Evolutionary conservation across 2,113 vertebrate genomes (phyloP).

Genomic region (Fregetta grallaria): DNA sequence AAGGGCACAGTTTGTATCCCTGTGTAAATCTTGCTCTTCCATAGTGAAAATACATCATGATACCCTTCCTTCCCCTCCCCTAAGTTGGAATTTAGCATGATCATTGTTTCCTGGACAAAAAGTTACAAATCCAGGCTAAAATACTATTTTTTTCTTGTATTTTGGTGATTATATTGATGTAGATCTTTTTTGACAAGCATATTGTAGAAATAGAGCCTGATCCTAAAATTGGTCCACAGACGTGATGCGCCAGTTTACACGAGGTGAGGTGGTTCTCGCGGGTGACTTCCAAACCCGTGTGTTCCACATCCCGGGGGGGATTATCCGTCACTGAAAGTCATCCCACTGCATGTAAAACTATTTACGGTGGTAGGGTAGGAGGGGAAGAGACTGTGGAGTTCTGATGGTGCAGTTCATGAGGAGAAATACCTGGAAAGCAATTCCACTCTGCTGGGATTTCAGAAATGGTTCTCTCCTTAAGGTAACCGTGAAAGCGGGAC

Average conservation of each 20-base stretch:
- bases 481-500: background rate
- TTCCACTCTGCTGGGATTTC: background rate
- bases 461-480: background rate
- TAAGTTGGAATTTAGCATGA: background rate
- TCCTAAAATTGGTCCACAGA: background rate
- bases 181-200: background rate
- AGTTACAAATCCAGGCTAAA: background rate
- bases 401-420: background rate
- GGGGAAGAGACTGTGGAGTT: background rate
- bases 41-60: background rate
- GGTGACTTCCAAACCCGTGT: fast-evolving
- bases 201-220: background rate
- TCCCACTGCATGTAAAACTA: fast-evolving
- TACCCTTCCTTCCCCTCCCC: background rate
- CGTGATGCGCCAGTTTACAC: fast-evolving
- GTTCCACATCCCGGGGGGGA: background rate
- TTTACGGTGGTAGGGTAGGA: no score
- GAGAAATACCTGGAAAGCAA: background rate
- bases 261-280: background rate
- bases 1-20: background rate
- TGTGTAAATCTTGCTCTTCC: background rate
- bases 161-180: background rate
- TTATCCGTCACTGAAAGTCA: fast-evolving
- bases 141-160: background rate
- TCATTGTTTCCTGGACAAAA: background rate